Percentiles rank a stretch among this genome's conserved stretches.
These are phyloP conservation scores for Matsumurasca onukii DNA, from an alignment of 1,140 invertebrate species.

Conservation along the genomic window DNA sequence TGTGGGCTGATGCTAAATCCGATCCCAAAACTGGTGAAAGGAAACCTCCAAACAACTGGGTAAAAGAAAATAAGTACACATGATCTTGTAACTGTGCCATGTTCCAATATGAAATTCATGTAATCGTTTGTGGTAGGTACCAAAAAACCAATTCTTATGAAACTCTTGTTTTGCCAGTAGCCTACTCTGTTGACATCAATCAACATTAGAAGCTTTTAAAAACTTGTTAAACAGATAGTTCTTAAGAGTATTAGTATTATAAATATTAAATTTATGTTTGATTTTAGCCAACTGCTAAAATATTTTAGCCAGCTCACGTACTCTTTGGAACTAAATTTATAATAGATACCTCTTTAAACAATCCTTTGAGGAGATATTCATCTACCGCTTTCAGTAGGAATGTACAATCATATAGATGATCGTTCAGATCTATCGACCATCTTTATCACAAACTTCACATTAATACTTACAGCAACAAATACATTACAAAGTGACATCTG, in stretches of 20 bases:
- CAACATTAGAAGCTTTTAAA: background rate
- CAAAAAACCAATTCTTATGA: background rate
- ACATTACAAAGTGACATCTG: too few relatives aligned
- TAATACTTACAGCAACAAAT: too few relatives aligned
- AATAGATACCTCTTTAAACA: too few relatives aligned
- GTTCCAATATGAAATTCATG: background rate
- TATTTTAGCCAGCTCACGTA: too few relatives aligned
- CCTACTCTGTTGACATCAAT: background rate
- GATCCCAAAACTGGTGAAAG: slow-evolving; percentile 45
- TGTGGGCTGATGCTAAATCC: slow-evolving; percentile 65
- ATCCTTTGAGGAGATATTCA: too few relatives aligned
- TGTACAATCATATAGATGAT: too few relatives aligned
- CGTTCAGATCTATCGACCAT: too few relatives aligned
- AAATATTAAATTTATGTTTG: too few relatives aligned
- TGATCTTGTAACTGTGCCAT: background rate
- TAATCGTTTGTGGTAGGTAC: background rate
- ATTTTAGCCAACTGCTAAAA: too few relatives aligned
- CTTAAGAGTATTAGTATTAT: background rate
- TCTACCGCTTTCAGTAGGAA: too few relatives aligned
- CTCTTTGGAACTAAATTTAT: too few relatives aligned
- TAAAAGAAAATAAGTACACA: slow-evolving; percentile 44
- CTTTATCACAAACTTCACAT: too few relatives aligned
- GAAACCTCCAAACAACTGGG: slow-evolving; percentile 61
- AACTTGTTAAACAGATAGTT: background rate
- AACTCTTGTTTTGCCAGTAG: background rate